Base-by-base conservation (phyloP, 2,888 invertebrate genomes). In the Lasioglossum pauxillum region DNA sequence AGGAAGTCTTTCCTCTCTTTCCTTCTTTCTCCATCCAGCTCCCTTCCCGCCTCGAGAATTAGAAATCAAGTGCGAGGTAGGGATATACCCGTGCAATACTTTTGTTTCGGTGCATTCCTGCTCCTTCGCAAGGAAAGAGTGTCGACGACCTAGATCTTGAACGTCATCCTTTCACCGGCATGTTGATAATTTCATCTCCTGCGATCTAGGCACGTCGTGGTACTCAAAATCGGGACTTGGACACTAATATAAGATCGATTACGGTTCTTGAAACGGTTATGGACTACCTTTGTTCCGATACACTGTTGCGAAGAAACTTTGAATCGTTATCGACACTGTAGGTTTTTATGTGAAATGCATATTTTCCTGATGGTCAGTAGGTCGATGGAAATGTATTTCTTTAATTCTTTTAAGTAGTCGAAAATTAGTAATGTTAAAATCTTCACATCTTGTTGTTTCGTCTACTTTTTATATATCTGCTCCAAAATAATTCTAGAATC, bases 101-200 rank as follows among this genome's bases (percentile, higher is more conserved):
- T 31, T 49, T 67, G 71, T 80, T 82, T 60, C 46, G 69, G 7
- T 27, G 10, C 8, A 27, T 69, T 77, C 49, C 57, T 77, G 5
- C 49, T 72, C 53, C 41, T 78, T 79, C 27, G 64, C 80, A 60
- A 53, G 31, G 78, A 67, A 83, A 75, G 27, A 78, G 53, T 69
- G 80, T n/a, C 76, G 67, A 23, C 71, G 84, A 84, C 87, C 87
- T 77, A 87, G 81, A 87, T 86, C 79, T 77, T 76, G n/a, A 53
- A 72, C 71, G 35, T 77, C 53, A 71, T 83, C 81, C 84, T 87
- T 87, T 87, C 87, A 86, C 86, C 83, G 23, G n/a, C 14, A 35
- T 31, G 8, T 19, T 23, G 35, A 75, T 69, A 41, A 75, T 60
- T 78, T 75, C 16, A 31, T 31, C 77, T 41, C 31, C 12, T n/a